Base-by-base conservation (phyloP, 2,888 invertebrate genomes). In the Eilema griseolum region DNA sequence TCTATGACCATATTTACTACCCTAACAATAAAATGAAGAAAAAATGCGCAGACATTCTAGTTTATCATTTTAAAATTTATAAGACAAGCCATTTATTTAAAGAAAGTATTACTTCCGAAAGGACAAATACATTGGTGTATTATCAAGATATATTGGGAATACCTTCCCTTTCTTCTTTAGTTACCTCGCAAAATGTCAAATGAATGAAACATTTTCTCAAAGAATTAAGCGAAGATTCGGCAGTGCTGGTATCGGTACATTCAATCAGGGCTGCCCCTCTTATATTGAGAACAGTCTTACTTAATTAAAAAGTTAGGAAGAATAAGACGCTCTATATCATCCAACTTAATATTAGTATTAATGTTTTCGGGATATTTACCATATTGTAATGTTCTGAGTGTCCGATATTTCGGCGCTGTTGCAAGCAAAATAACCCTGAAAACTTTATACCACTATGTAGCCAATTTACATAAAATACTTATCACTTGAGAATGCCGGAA, bases 201-300 rank as follows among this genome's bases (percentile, higher is more conserved):
- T 75, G 72, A 79, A 79, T 73, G 72, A 77, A 80, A 75, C 72
- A 79, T 77, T 79, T 77, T 74, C 33, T 72, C 66, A 69, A 81
- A 77, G 66, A 78, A 80, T 77, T 78, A 69, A 70, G 70, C 65
- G 62, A 71, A 75, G 66, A 79, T 77, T 80, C 64, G 66, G 69
- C 41, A 73, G 52, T 52, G 69, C 60, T 46, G 24, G 59, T 66
- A 61, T 68, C 65, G n/a, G 26, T 46, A 57, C 61, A n/a, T 67
- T 72, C 63, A 52, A 23, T 59, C 20, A 78, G 62, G 71, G 77
- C 46, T 77, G 77, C 59, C 59, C 3, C 37, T 26, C 12, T 41
- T 1, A 28, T 59, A 52, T n/a, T n/a, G 8, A 52, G 2, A 52
- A 52, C 20, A 20, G 5, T 46, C 7, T 7, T 46, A 46, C 5